These are phyloP conservation scores for Bembecia ichneumoniformis DNA, from an alignment of 2,888 invertebrate species.

Conservation along the genomic window DNA sequence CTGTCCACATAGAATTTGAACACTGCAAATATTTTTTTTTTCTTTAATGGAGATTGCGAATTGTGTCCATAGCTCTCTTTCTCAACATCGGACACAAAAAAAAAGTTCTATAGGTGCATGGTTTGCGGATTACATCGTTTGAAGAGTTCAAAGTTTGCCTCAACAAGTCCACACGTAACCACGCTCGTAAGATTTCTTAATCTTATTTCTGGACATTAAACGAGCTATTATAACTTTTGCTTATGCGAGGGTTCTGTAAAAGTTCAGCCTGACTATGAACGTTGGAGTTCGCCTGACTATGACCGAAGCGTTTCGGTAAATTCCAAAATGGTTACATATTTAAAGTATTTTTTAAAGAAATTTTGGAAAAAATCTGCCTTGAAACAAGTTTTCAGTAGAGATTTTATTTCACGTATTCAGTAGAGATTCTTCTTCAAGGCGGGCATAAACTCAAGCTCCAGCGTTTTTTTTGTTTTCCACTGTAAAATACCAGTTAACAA, in stretches of 20 bases:
- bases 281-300: slow-evolving; percentile 50
- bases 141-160: slow-evolving; percentile 57
- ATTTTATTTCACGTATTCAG: slow-evolving; percentile 75
- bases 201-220: slow-evolving; percentile 49
- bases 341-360: slow-evolving; percentile 79
- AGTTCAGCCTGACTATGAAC: no score
- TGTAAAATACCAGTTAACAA: slow-evolving; percentile 93
- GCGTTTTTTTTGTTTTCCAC: slow-evolving; percentile 83
- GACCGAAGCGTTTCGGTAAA: slow-evolving; percentile 76
- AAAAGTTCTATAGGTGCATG: slow-evolving; percentile 59
- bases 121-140: slow-evolving; percentile 59
- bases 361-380: slow-evolving; percentile 75
- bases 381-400: slow-evolving; percentile 74
- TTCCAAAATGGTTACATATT: slow-evolving; percentile 78
- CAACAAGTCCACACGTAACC: slow-evolving; percentile 59
- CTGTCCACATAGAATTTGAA: slow-evolving; percentile 79
- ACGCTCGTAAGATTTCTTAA: slow-evolving; percentile 52
- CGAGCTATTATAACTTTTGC: slow-evolving; percentile 40
- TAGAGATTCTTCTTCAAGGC: slow-evolving; percentile 76
- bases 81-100: slow-evolving; percentile 56
- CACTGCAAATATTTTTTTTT: slow-evolving; percentile 59
- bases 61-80: slow-evolving; percentile 46
- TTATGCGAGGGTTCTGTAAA: slow-evolving; percentile 42
- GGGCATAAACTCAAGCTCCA: slow-evolving; percentile 77
- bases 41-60: slow-evolving; percentile 44